Base-by-base conservation (phyloP, 2,888 invertebrate species). In the Steinernema carpocapsae region DNA sequence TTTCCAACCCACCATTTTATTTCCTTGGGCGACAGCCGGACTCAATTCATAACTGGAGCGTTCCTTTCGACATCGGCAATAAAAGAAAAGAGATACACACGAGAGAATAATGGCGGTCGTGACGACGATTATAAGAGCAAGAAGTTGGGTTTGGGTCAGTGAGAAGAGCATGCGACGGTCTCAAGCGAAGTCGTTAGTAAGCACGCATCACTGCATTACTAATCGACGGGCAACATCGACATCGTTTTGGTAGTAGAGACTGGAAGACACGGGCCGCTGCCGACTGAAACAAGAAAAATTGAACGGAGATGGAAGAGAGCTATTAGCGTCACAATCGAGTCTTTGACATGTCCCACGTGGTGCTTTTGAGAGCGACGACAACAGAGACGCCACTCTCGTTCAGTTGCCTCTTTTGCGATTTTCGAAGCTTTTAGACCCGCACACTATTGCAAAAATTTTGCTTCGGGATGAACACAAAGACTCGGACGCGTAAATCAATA, bases 311-410 rank as follows among this genome's bases (percentile, higher is more conserved):
- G 48, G 48, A n/a, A n/a, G n/a, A 48, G 56, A 26, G 56, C 56
- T 56, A 56, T 56, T 56, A 56, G 56, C 56, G 51, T 19, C n/a
- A 56, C 14, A 56, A 56, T 56, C 56, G 56, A 56, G 56, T 12
- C 56, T 19, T 56, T 56, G 56, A 56, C 56, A 26, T 24, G 48
- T n/a, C n/a, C n/a, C n/a, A n/a, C n/a, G n/a, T n/a, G n/a, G n/a
- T n/a, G n/a, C 48, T 48, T 48, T 48, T 19, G n/a, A 48, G n/a
- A n/a, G n/a, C n/a, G n/a, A n/a, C 43, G 43, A 43, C 14, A 14
- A 14, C 43, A 43, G 43, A 7, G 43, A 43, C 14, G 43, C 14
- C 10, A n/a, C n/a, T n/a, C 48, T 17, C 7, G n/a, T 17, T 19
- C n/a, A 17, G 48, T 19, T 48, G n/a, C 48, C 48, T 48, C 48